Percentiles rank a stretch among this genome's conserved stretches.
Evolutionary conservation across 1,140 invertebrate genomes (phyloP).

Genomic region (Bombus confusus): DNA sequence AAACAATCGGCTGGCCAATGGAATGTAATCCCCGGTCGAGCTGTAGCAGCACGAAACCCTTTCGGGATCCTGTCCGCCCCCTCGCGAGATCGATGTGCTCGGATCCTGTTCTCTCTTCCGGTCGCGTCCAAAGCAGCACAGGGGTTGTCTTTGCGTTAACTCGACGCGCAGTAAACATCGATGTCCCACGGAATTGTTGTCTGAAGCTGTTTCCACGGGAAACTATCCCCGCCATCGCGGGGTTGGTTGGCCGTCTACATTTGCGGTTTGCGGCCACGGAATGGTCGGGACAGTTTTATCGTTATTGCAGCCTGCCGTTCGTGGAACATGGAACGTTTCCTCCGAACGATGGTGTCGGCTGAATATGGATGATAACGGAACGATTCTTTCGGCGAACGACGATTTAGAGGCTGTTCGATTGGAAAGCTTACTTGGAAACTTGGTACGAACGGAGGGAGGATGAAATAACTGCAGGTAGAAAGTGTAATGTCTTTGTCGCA

Average conservation of each 20-base stretch:
- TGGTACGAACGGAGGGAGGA: background rate
- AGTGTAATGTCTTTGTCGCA: background rate
- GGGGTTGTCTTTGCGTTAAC: conserved; percentile 18
- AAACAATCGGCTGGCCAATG: conserved; percentile 42
- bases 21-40: conserved; percentile 45
- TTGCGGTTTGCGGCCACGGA: background rate
- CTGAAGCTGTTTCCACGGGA: conserved; percentile 14
- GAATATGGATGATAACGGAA: conserved; percentile 16
- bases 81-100: background rate
- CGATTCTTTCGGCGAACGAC: conserved; percentile 3
- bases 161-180: conserved; percentile 25
- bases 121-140: background rate
- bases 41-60: conserved; percentile 50
- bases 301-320: conserved; percentile 29
- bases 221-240: background rate
- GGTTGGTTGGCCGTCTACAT: background rate
- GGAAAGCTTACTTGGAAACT: background rate
- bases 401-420: conserved; percentile 4
- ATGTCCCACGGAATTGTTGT: conserved; percentile 29
- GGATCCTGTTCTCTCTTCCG: background rate
- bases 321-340: background rate
- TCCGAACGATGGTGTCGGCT: background rate
- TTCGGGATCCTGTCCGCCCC: background rate
- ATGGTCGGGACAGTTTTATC: conserved; percentile 36
- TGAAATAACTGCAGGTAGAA: background rate